Evolutionary conservation across 2,888 invertebrate genomes (phyloP).

Genomic region (Cataglyphis altisquamis): DNA sequence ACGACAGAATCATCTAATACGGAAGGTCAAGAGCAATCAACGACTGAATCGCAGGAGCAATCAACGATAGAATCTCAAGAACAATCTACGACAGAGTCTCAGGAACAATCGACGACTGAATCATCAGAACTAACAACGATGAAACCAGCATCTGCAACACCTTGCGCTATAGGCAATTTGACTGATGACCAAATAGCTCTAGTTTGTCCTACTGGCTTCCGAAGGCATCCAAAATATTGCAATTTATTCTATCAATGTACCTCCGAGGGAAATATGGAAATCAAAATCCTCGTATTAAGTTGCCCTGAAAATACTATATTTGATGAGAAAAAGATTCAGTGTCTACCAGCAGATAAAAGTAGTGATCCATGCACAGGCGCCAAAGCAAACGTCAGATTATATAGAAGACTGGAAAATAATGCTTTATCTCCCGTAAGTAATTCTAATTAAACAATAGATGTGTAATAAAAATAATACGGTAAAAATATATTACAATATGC

Average conservation of each 20-base stretch:
- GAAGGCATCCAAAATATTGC: conserved; percentile 93
- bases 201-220: conserved; percentile 94
- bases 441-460: conserved; percentile 4
- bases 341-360: conserved; percentile 89
- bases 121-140: conserved; percentile 60
- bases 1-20: conserved; percentile 57
- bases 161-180: conserved; percentile 86
- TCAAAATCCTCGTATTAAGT: conserved; percentile 91
- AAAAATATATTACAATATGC: background rate
- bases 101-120: conserved; percentile 74
- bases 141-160: conserved; percentile 60
- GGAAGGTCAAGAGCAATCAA: conserved; percentile 46
- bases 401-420: conserved; percentile 87
- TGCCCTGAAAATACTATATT: conserved; percentile 93
- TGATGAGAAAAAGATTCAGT: conserved; percentile 91
- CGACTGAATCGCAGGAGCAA: conserved; percentile 64
- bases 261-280: conserved; percentile 89
- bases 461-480: background rate
- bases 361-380: conserved; percentile 88
- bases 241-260: conserved; percentile 95
- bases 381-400: conserved; percentile 87
- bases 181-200: conserved; percentile 91
- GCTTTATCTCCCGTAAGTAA: conserved; percentile 89
- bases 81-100: conserved; percentile 57
- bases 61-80: conserved; percentile 53